Evolutionary conservation across 2,113 vertebrate genomes (phyloP), one percentile per base, ranked within the genome.

Genomic region (Brachionichthys hirsutus): DNA sequence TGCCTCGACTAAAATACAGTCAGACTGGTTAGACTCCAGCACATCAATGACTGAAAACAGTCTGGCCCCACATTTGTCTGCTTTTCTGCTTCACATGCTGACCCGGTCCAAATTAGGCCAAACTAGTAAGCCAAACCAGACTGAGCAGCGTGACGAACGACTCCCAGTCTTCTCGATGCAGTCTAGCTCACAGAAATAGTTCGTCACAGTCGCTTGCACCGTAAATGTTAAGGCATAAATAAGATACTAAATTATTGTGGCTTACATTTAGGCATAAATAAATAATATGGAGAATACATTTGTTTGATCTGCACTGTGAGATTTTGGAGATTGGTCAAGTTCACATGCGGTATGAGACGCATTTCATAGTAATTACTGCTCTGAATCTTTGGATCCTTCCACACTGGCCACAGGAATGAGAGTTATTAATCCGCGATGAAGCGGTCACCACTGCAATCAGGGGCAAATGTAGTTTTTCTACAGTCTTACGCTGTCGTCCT

Each of bases 81-180:
- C 70, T 44, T 62, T 17, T 59, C 17, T 6, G 0, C 54, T 17
- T 20, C 24, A 34, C 56, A 65, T 43, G 65, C 55, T 50, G 2
- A 55, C 9, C n/a, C 15, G 11, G 12, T 70, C 59, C 24, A 30
- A 66, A 36, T 66, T 3, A 0, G 45, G 20, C 53, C 65, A 24
- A 22, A 52, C 15, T 67, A n/a, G n/a, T n/a, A 58, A 74, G 69
- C 75, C 63, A 76, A 82, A 70, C 63, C 63, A 73, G 71, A 20
- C 67, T 72, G 58, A 52, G 55, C 55, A 54, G 45, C 59, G 49
- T 64, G 58, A 82, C 24, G 24, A 76, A 78, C 67, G 43, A 48
- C 43, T 77, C 54, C 75, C 57, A 57, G 15, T 60, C 65, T 49
- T 64, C 54, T 62, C 30, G 48, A 80, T 70, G 70, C 46, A 42